These are phyloP conservation scores for Mesitornis unicolor DNA, from an alignment of 2,113 vertebrate species.

Conservation along the genomic window DNA sequence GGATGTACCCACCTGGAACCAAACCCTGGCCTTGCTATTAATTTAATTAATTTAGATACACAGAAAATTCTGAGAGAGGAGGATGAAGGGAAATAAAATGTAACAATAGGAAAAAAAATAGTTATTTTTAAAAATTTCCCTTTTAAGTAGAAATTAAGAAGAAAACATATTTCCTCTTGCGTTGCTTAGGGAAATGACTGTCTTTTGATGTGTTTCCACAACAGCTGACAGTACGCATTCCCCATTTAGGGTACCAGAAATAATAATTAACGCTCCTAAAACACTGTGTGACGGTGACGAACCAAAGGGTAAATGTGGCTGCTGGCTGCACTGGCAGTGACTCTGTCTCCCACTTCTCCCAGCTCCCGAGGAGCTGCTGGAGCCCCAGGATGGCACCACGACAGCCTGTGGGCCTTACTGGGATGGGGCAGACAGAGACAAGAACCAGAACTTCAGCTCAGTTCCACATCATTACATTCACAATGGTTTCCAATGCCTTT, in stretches of 20 bases:
- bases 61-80: background rate
- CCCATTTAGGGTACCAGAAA: background rate
- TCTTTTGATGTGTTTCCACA: background rate
- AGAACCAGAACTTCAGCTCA: background rate
- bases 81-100: background rate
- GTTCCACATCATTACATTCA: background rate
- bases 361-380: background rate
- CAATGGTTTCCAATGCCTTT: no score
- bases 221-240: background rate
- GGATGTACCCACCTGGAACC: background rate
- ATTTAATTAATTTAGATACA: background rate
- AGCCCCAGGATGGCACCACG: accelerated
- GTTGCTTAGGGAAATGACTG: background rate
- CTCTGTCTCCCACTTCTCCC: background rate
- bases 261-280: background rate
- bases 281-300: accelerated
- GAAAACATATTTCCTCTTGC: background rate
- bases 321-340: background rate
- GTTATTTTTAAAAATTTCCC: background rate
- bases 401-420: background rate
- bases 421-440: background rate
- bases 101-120: background rate
- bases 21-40: background rate
- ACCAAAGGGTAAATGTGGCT: background rate
- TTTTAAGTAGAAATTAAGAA: background rate